Evolutionary conservation across 2,888 invertebrate species (phyloP), one percentile per base, ranked within the genome.

Genomic region (Anodontia alba): DNA sequence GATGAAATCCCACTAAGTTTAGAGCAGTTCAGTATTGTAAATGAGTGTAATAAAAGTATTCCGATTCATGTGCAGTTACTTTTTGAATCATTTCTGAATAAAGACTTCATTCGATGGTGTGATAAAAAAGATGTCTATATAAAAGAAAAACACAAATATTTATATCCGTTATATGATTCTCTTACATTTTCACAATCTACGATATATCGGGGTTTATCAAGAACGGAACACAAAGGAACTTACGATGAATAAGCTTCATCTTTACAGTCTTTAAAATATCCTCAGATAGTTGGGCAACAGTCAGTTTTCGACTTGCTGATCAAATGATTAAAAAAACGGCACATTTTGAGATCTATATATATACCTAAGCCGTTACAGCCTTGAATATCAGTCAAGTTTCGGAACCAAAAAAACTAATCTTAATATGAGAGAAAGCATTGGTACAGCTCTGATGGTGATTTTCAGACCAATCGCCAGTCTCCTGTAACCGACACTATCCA

Each of bases 181-280:
- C 29, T 83, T 80, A 17, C 74, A 80, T 26, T 54, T 77, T 12
- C 38, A 51, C 17, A 83, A 83, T 38, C 77, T n/a, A 66, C 74
- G 73, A n/a, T 83, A 42, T 42, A 42, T 42, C 7, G 80, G 77
- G 17, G 51, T 80, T 69, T 75, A 74, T 36, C 80, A 83, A 68
- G 51, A 68, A 49, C 29, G 10, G 15, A 83, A 80, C 69, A 38
- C 78, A 12, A 46, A 80, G n/a, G 62, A 73, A 75, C 69, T 83
- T n/a, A 51, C 73, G 17, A 69, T 75, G 31, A 46, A 83, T n/a
- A 67, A 80, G 76, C 42, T 67, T 29, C 15, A 36, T 83, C 20
- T 54, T 69, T 38, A 62, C 78, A n/a, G 83, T 83, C 20, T 83
- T 80, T 57, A 62, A 69, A 17, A 67, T 83, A 20, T 76, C 83